Evolutionary conservation across 2,113 vertebrate species (phyloP), one percentile per base, ranked within the genome.

Genomic region (Crocuta crocuta): DNA sequence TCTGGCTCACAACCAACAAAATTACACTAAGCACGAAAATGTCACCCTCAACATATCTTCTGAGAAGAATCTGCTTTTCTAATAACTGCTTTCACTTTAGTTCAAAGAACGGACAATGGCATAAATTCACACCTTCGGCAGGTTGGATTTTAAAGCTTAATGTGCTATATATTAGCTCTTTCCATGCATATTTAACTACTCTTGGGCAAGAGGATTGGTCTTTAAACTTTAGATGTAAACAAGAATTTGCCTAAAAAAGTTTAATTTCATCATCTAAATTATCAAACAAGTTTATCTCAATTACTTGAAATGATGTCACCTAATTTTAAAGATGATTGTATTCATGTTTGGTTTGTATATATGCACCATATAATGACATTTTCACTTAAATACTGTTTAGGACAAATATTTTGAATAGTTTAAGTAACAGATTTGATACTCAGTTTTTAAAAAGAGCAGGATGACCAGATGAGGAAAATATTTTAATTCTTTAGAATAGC

Each of bases 1-100:
- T 98, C 95, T 98, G 96, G 94, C 98, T 98, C 71, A 98, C 97
- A 98, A 98, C 98, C 89, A 98, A 98, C 94, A 98, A 98, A 97
- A 76, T 61, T 94, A 19, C 97, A 92, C 16, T n/a, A 95, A 78
- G 63, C 96, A 97, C 95, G 8, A 0, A 98, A 98, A 97, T 53
- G 70, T 97, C 93, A 84, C 88, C 95, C 68, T 33, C 5, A 15
- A 92, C 63, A 91, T 50, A 95, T 94, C 58, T 81, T 95, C 82
- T 74, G 35, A 96, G 50, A 96, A 61, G 45, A 79, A 96, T 89
- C 91, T 71, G 88, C 84, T 98, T 83, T 78, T 89, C 89, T 43
- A 93, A 89, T 95, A 98, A 96, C 96, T 98, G 98, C 45, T 98
- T 98, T 97, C 96, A 96, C 97, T 98, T 98, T 97, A 89, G 79